phyloP scores from a whole-genome alignment of 1,140 invertebrate genomes.

The Ceratina australensis region DNA sequence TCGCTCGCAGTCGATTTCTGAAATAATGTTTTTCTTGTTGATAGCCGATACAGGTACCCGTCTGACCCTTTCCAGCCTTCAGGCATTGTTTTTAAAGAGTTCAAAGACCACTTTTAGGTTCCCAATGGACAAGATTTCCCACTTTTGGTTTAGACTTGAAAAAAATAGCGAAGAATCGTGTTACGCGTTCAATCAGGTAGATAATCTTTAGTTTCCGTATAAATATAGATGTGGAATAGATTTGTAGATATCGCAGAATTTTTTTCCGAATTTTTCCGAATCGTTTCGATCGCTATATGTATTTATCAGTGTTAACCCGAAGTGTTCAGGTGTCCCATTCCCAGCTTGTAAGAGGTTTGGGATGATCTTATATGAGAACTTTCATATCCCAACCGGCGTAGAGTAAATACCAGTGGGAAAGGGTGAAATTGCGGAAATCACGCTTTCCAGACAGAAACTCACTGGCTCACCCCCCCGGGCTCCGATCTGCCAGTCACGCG shows the following conservation, averaged over 20 bases:
- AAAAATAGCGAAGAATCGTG: background rate
- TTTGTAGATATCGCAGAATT: too few relatives aligned
- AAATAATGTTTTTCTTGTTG: background rate
- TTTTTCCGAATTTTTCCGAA: too few relatives aligned
- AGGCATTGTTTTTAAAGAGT: constrained; percentile 31
- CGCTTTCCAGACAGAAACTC: constrained; percentile 52
- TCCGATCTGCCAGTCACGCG: constrained; percentile 59
- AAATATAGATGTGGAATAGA: too few relatives aligned
- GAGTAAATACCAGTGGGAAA: constrained; percentile 47
- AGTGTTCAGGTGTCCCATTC: too few relatives aligned
- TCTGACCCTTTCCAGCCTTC: background rate
- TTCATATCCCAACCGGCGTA: constrained; percentile 19
- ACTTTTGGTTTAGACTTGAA: constrained; percentile 7
- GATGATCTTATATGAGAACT: constrained; percentile 67
- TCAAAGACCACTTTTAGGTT: constrained; percentile 28
- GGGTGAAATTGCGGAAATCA: constrained; percentile 68
- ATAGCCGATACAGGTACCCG: constrained; percentile 12
- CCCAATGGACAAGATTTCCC: constrained; percentile 19
- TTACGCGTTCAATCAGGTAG: too few relatives aligned
- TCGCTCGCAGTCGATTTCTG: background rate
- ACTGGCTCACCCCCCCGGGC: constrained; percentile 31
- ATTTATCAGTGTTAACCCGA: too few relatives aligned
- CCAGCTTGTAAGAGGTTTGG: background rate
- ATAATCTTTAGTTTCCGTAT: too few relatives aligned
- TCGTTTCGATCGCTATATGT: too few relatives aligned